Base-by-base conservation (phyloP, 2,888 invertebrate species). In the Perizoma affinitatum region DNA sequence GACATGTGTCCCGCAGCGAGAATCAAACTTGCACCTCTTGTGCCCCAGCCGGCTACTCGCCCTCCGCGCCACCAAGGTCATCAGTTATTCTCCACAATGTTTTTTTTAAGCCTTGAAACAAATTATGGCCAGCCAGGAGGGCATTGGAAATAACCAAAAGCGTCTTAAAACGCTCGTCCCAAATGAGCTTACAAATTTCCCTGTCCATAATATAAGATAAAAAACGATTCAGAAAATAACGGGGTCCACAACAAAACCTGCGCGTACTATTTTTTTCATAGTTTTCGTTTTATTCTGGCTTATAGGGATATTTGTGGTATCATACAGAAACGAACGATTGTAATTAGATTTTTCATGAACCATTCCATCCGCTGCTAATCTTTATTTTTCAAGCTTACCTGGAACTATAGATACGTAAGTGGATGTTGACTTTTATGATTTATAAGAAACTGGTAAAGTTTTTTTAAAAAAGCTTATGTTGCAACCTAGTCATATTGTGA, bases 231-330 rank as follows among this genome's bases (percentile, higher is more conserved):
- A 11, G 43, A 53, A 53, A 53, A 40, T 9, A 48, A 54, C 58
- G 41, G 33, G 51, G 35, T 44, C 34, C 38, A 43, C 48, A 49
- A 38, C 47, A 53, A 58, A 53, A 53, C 35, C 45, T 40, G 35
- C 46, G 10, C 9, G 36, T 36, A 45, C 33, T 54, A 54, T 50
- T 50, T 57, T 61, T 57, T 61, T 57, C 61, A 51, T 46, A 50
- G 49, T 57, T 57, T 56, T 56, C 47, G 56, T 56, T 56, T 47
- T 43, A 61, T 56, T 22, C 22, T 22, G 22, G 22, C 22, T 22
- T 22, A 22, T 22, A 22, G 22, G 22, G 22, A 2, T 22, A 22
- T 22, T 22, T 22, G 22, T 22, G 1, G 22, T 52, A 61, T 55
- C 60, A 50, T 36, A 61, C 46, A 44, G 52, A 53, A 56, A 61